Evolutionary conservation across 1,140 invertebrate species (phyloP).

Genomic region (Nymphalis io): DNA sequence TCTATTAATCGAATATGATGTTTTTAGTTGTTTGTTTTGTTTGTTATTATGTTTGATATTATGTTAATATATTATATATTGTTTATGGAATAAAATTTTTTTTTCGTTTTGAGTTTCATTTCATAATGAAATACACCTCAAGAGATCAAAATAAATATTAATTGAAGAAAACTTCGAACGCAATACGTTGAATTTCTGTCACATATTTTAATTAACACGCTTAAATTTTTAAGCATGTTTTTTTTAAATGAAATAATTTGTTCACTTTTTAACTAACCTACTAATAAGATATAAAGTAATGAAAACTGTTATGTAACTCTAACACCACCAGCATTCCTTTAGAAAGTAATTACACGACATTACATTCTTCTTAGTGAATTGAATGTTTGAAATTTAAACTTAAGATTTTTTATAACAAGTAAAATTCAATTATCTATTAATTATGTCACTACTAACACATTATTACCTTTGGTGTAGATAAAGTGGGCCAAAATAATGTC

Average conservation of each 20-base stretch:
- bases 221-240: too few species aligned
- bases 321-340: neutral
- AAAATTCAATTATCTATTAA: conserved; percentile 1
- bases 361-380: neutral
- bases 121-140: neutral
- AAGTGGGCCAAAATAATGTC: conserved; percentile 57
- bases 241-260: neutral
- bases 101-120: conserved; percentile 23
- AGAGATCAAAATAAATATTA: neutral
- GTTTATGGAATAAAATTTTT: conserved; percentile 22
- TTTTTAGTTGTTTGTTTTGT: conserved; percentile 3
- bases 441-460: conserved; percentile 40
- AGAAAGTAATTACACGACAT: neutral
- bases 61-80: neutral
- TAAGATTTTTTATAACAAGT: neutral
- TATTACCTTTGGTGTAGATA: conserved; percentile 47
- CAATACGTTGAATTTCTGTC: too few species aligned
- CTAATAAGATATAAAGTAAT: conserved; percentile 4
- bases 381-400: conserved; percentile 5
- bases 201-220: too few species aligned
- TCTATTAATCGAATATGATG: neutral
- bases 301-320: neutral
- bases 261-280: neutral
- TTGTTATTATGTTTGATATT: neutral
- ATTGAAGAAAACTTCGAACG: too few species aligned